These are phyloP conservation scores for Sinopyrophorus schimmeli DNA, from an alignment of 2,888 invertebrate species.

Conservation along the genomic window DNA sequence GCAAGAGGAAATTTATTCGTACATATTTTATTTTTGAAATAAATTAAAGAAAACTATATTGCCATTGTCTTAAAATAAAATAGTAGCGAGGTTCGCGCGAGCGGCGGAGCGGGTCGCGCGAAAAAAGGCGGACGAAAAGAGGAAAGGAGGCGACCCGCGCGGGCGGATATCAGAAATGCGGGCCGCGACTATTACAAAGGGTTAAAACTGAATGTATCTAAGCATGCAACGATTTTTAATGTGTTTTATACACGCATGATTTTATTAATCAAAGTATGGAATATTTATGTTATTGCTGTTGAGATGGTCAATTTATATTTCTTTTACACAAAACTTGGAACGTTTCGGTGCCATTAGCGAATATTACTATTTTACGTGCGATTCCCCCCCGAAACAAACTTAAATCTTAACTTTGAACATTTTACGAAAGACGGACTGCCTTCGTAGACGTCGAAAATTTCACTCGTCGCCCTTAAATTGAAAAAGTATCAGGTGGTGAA, in stretches of 20 bases:
- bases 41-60: conserved; percentile 48
- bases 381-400: background rate
- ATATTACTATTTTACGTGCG: conserved; percentile 11
- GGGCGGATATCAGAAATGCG: conserved; percentile 28
- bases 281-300: conserved; percentile 36
- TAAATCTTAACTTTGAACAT: background rate
- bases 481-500: conserved; percentile 32
- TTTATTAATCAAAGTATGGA: conserved; percentile 48
- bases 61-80: conserved; percentile 44
- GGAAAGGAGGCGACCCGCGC: too few species aligned
- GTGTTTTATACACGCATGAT: conserved; percentile 53
- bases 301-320: conserved; percentile 28
- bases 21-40: conserved; percentile 47
- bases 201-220: conserved; percentile 45
- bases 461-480: conserved; percentile 7
- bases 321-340: conserved; percentile 21
- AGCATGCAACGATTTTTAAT: conserved; percentile 54
- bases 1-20: conserved; percentile 35
- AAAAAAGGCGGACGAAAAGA: too few species aligned
- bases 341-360: conserved; percentile 20
- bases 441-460: conserved; percentile 2
- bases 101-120: conserved; percentile 22
- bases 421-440: background rate
- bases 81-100: conserved; percentile 22
- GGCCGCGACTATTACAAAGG: conserved; percentile 38